Evolutionary conservation across 2,797 vertebrate genomes (phyloP), one percentile per base, ranked within the genome.

Genomic region (Gorsachius magnificus): DNA sequence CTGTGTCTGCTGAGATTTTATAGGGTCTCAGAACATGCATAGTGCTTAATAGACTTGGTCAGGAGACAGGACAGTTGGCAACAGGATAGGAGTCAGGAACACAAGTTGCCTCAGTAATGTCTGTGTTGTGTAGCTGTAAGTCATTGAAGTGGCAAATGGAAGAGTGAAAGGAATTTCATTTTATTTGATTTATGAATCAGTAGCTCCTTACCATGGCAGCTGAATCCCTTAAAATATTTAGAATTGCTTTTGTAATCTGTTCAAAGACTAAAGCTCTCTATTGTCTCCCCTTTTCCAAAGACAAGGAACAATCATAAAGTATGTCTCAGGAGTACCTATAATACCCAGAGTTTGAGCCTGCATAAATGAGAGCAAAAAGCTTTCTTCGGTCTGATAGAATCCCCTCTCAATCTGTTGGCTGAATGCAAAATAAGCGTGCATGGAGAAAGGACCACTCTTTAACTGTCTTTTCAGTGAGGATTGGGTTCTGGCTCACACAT

Each of bases 311-410:
- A 94, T 92, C 91, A 90, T 87, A 89, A 94, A 95, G 58, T 83
- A n/a, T 89, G 83, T 96, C 93, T 96, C 90, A 71, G 72, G 88
- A 97, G 94, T 93, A 95, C 63, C 76, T 93, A 13, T 92, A 97
- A 93, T 91, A 95, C 95, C 93, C 95, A 87, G 95, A 90, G 87
- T 91, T 83, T 91, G 95, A 95, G 88, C 58, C 69, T 95, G 93
- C 84, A 96, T 94, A 95, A 97, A 96, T 95, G 93, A 93, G 70
- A 93, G 70, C 75, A 75, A 91, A 96, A 96, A 90, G 66, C 71
- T 88, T 95, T 87, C 92, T 95, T 92, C 71, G 82, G 64, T 82
- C 70, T 90, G 79, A 89, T 6, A 93, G 90, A 96, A 96, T 94
- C 76, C 83, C n/a, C n/a, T 91, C 87, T 91, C 87, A 91, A 95